Evolutionary conservation across 2,113 vertebrate genomes (phyloP).

Genomic region (Plestiodon gilberti): DNA sequence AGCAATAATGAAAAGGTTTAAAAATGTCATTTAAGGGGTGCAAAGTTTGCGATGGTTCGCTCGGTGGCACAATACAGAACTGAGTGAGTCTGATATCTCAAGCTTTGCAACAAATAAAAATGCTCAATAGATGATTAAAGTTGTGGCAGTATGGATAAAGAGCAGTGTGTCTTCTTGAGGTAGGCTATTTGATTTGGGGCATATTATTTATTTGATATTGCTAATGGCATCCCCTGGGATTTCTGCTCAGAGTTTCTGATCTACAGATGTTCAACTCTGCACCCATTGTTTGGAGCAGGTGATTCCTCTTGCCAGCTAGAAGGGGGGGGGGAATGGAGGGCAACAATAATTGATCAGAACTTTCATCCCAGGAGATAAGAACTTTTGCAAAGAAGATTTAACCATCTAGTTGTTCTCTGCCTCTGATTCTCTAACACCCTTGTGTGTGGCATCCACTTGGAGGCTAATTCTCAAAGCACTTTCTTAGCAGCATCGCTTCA

Average conservation of each 20-base stretch:
- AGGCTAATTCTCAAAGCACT: background rate
- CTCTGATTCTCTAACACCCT: background rate
- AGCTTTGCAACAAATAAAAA: background rate
- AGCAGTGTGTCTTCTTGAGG: too few species aligned
- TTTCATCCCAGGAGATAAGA: background rate
- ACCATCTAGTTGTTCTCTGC: conserved; percentile 36
- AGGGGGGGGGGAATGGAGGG: background rate
- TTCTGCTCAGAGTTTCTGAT: background rate
- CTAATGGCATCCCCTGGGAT: background rate
- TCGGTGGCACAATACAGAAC: background rate
- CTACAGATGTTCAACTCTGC: rapidly evolving
- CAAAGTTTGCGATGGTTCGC: background rate
- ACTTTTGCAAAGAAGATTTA: background rate
- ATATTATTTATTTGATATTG: background rate
- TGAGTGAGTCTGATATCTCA: background rate
- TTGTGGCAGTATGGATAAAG: background rate
- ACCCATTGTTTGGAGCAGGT: background rate
- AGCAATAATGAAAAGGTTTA: background rate
- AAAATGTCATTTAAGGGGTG: background rate
- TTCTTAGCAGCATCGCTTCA: background rate
- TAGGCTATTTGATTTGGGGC: background rate
- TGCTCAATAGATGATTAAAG: background rate
- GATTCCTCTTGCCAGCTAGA: background rate
- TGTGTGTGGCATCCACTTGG: conserved; percentile 18
- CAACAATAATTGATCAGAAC: too few species aligned